These are phyloP conservation scores for Drosophila helvetica DNA, from an alignment of 2,888 invertebrate species.

Conservation along the genomic window DNA sequence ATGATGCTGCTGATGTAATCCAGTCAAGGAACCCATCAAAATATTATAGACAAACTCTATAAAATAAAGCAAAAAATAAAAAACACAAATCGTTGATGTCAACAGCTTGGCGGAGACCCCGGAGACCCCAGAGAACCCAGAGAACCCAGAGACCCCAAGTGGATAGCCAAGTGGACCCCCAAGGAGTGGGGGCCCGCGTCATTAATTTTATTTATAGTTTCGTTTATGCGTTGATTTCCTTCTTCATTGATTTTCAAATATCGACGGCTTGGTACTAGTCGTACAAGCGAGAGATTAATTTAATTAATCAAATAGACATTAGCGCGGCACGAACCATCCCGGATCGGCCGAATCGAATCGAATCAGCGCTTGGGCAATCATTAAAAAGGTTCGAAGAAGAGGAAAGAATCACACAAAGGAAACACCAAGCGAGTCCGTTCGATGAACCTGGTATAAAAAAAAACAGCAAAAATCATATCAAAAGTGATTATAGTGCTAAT, in stretches of 20 bases:
- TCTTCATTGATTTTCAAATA: slow-evolving; percentile 44
- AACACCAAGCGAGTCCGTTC: slow-evolving; percentile 45
- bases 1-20: slow-evolving; percentile 53
- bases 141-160: background rate
- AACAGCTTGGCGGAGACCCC: slow-evolving; percentile 57
- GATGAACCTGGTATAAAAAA: slow-evolving; percentile 58
- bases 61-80: slow-evolving; percentile 14
- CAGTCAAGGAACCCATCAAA: slow-evolving; percentile 26
- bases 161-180: slow-evolving; percentile 27
- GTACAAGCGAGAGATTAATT: slow-evolving; percentile 66
- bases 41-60: slow-evolving; percentile 10
- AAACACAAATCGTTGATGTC: slow-evolving; percentile 35
- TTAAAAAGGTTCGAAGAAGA: slow-evolving; percentile 7
- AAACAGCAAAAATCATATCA: slow-evolving; percentile 22
- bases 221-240: slow-evolving; percentile 32
- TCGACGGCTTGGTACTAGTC: slow-evolving; percentile 13
- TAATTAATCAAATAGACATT: slow-evolving; percentile 76
- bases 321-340: slow-evolving; percentile 57
- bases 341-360: slow-evolving; percentile 28
- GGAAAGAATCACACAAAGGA: slow-evolving; percentile 6
- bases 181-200: slow-evolving; percentile 30
- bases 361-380: slow-evolving; percentile 40
- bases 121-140: too few relatives aligned
- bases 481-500: slow-evolving; percentile 35
- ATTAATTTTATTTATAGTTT: slow-evolving; percentile 40